Evolutionary conservation across 2,797 vertebrate genomes (phyloP).

Genomic region (Premnoplex brunnescens): DNA sequence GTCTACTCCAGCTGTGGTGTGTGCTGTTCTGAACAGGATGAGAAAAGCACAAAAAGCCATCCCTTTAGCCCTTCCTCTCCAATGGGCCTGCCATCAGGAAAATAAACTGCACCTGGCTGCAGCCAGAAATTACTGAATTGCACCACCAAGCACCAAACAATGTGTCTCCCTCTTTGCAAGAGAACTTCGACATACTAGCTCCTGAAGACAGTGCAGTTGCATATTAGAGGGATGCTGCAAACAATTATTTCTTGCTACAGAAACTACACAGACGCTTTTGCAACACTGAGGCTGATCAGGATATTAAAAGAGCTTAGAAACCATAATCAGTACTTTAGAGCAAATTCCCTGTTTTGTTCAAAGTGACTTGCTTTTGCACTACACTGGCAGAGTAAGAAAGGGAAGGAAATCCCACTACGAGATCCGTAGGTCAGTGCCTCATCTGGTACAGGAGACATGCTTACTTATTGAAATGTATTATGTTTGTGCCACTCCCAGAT

Average conservation of each 20-base stretch:
- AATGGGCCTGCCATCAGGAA: not conserved
- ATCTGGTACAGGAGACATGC: not conserved
- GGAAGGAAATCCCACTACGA: not conserved
- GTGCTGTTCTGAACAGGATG: not conserved
- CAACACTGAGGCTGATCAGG: not conserved
- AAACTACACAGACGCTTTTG: not conserved
- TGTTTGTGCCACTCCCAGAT: not conserved
- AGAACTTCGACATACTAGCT: not conserved
- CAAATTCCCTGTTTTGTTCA: not conserved
- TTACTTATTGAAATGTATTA: not conserved
- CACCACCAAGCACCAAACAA: not conserved
- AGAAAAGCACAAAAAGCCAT: not conserved
- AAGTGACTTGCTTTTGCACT: not conserved
- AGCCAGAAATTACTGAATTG: not conserved
- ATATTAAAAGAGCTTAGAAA: not conserved
- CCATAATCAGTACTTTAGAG: not conserved
- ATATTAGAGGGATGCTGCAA: not conserved
- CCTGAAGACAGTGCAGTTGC: not conserved
- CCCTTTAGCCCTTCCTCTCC: not conserved
- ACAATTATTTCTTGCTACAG: not conserved
- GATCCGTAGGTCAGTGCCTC: not conserved
- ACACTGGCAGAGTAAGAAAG: not conserved
- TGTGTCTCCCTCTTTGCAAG: not conserved
- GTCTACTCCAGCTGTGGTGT: not conserved
- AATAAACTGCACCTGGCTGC: not conserved